Evolutionary conservation across 2,888 invertebrate species (phyloP).

Genomic region (Cerceris rybyensis): DNA sequence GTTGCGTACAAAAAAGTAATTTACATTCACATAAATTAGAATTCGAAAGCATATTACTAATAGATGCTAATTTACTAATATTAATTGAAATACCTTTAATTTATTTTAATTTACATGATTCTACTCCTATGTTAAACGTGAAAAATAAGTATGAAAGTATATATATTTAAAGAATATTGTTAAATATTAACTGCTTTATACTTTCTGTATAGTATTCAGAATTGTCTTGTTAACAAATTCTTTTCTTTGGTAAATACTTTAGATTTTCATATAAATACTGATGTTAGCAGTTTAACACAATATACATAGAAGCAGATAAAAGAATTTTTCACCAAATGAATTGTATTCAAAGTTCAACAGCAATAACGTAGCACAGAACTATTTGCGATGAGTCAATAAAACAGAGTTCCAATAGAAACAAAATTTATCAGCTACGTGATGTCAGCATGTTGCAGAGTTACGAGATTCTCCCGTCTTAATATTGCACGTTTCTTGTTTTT

Average conservation of each 20-base stretch:
- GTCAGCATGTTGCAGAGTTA: conserved; percentile 63
- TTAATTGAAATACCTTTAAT: too few species aligned
- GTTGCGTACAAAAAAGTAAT: too few species aligned
- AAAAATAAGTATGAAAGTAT: too few species aligned
- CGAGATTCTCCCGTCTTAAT: conserved; percentile 66
- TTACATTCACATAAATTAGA: too few species aligned
- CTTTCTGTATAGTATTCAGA: too few species aligned
- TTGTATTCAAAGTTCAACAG: conserved; percentile 55
- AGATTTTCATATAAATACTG: conserved; percentile 19
- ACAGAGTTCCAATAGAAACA: conserved; percentile 60
- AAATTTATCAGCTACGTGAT: conserved; percentile 59
- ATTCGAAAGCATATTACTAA: too few species aligned
- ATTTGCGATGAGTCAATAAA: conserved; percentile 58
- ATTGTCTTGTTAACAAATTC: too few species aligned
- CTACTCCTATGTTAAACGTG: too few species aligned
- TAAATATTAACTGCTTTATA: too few species aligned
- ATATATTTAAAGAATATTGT: too few species aligned
- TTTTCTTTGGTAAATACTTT: conserved; percentile 12
- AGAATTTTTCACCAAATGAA: conserved; percentile 49
- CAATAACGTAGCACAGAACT: conserved; percentile 52
- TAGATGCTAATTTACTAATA: too few species aligned
- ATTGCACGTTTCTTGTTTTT: conserved; percentile 68
- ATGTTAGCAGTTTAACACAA: conserved; percentile 57
- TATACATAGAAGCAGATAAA: conserved; percentile 58
- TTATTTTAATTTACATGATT: too few species aligned